Evolutionary conservation across 92 coral and sea anemone species (phyloP).

Genomic region (Paramuricea clavata): DNA sequence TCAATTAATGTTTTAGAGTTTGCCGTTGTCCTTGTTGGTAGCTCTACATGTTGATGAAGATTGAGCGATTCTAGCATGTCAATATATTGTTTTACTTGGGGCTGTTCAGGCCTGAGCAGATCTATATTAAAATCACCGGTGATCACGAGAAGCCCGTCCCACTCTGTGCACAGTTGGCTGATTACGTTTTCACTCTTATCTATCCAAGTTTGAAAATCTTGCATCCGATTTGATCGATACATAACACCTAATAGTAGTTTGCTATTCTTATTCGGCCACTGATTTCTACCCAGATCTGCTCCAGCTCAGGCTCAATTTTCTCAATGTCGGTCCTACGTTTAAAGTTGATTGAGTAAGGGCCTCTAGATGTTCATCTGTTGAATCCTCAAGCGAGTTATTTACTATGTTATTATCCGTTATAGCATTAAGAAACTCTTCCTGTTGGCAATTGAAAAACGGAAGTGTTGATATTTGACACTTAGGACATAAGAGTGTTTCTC

Average conservation of each 20-base stretch:
- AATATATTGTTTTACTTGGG: too few species aligned
- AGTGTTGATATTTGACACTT: slow-evolving; percentile 51
- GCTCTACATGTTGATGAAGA: slow-evolving; percentile 34
- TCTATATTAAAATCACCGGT: slow-evolving; percentile 46
- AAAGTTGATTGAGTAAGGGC: slow-evolving; percentile 26
- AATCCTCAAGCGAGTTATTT: neutral
- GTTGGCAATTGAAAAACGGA: slow-evolving; percentile 28
- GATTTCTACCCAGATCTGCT: slow-evolving; percentile 38
- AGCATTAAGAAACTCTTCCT: slow-evolving; percentile 11
- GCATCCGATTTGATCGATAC: slow-evolving; percentile 32
- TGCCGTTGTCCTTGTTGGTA: slow-evolving; percentile 10
- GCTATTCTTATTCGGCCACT: slow-evolving; percentile 20
- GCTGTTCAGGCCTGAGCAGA: slow-evolving; percentile 18
- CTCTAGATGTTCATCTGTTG: slow-evolving; percentile 20
- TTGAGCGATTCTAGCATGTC: slow-evolving; percentile 20
- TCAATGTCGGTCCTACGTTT: slow-evolving; percentile 40
- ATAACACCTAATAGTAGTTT: slow-evolving; percentile 31
- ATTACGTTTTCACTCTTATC: slow-evolving; percentile 17
- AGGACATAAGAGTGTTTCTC: slow-evolving; percentile 48
- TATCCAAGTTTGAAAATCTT: slow-evolving; percentile 35
- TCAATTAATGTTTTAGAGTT: slow-evolving; percentile 14
- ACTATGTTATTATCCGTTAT: too few species aligned
- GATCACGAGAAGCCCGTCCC: slow-evolving; percentile 32
- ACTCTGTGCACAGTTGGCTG: slow-evolving; percentile 33
- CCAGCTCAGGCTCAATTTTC: slow-evolving; percentile 42